Evolutionary conservation across 2,888 invertebrate species (phyloP), one percentile per base, ranked within the genome.

Genomic region (Yponomeuta plumbellus): DNA sequence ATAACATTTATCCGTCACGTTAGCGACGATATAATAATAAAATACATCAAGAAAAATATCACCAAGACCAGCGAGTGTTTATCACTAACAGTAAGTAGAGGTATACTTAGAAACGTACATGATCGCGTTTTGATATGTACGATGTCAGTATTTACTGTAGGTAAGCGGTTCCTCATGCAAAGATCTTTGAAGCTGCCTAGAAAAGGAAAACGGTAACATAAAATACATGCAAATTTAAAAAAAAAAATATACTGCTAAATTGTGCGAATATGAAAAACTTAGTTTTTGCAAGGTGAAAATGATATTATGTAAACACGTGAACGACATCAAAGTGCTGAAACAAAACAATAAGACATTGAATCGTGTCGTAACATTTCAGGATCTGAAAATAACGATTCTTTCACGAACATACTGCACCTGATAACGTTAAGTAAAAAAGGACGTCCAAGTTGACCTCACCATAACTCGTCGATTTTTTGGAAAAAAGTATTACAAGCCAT

Each of bases 141-240:
- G 72, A 80, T 77, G 77, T 80, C 76, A 79, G 81, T 84, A 83
- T 80, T 86, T 74, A 83, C 75, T 86, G 80, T 90, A 85, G 78
- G 75, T 74, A 86, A 85, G 83, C 84, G 83, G 80, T 86, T 81
- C 76, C 81, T 83, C 88, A 86, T 88, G 86, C 88, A 80, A 81
- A 75, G 79, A 74, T 81, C 76, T 79, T 83, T 81, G 84, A 80
- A 78, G 76, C 80, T 80, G 85, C 86, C 88, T 90, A 88, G 75
- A 89, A 86, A 84, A 72, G 74, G 71, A 77, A 79, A 76, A 80
- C 72, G 74, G 71, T 70, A 69, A 73, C 74, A 77, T 80, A 75
- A 80, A 74, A 69, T 65, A 71, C 83, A 85, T 84, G 83, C 85
- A 72, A 73, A 71, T 73, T 69, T 13, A 8, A 13, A 68, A 74